Conservation (phyloP, 2,888 invertebrate species). For the Hyposoter dolosus region DNA sequence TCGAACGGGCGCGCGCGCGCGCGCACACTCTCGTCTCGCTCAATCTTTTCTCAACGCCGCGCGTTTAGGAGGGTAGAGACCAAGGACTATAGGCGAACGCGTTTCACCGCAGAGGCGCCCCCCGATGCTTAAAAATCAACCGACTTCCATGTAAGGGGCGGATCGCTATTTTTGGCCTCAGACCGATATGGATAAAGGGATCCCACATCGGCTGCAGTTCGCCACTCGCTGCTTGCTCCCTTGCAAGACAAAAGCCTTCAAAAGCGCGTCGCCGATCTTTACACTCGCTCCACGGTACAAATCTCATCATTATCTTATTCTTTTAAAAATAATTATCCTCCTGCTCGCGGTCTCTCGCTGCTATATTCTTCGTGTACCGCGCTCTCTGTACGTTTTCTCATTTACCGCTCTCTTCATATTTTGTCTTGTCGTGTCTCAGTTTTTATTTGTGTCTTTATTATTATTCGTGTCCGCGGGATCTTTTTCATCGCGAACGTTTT, state of each 20-base stretch:
- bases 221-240: constrained; percentile 83
- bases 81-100: constrained; percentile 71
- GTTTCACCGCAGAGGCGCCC: constrained; percentile 72
- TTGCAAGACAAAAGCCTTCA: constrained; percentile 80
- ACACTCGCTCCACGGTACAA: constrained; percentile 74
- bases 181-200: constrained; percentile 85
- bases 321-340: background rate
- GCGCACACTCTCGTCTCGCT: constrained; percentile 18
- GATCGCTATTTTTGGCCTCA: constrained; percentile 83
- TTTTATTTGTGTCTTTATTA: no score
- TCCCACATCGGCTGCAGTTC: constrained; percentile 81
- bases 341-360: background rate
- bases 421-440: no score
- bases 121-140: constrained; percentile 73
- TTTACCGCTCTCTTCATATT: no score
- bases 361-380: background rate
- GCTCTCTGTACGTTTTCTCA: constrained; percentile 1
- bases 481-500: background rate
- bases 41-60: constrained; percentile 52
- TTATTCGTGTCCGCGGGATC: background rate
- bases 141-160: constrained; percentile 84
- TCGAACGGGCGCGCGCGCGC: constrained; percentile 9
- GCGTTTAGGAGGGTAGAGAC: constrained; percentile 72
- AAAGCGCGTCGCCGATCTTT: constrained; percentile 74
- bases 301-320: background rate